Base-by-base conservation (phyloP, 2,797 vertebrate genomes). In the Falco rusticolus region DNA sequence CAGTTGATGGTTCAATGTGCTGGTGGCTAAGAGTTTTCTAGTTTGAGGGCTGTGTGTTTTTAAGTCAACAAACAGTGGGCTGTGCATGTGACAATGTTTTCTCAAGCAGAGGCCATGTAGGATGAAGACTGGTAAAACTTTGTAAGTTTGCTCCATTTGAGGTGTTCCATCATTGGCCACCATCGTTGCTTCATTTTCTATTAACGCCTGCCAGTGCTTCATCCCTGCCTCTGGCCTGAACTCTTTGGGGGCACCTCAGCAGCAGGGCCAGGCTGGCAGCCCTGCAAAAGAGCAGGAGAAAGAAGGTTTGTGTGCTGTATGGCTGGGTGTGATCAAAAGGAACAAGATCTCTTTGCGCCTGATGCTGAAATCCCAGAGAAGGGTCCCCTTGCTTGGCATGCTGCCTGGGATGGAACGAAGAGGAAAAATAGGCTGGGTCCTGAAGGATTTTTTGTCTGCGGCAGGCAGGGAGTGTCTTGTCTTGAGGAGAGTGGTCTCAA, bases 391-490 rank as follows among this genome's bases (percentile, higher is more conserved):
- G 11, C 20, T 84, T 1, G 1, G 64, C 28, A 33, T 2, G 3
- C 34, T 66, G 9, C 12, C 33, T 28, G 61, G 77, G 22, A 34
- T 17, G 48, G 12, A 84, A 11, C 3, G 70, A 69, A 79, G 22
- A 17, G 11, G 5, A n/a, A 34, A 61, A 78, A 16, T 24, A 60
- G 1, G 11, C 8, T 0, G 3, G 25, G 13, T 51, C 5, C 19
- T 48, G 33, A 59, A 26, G 11, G 3, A 2, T 13, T 81, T 93
- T 80, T 25, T 90, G 21, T 9, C 19, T 51, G 5, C 1, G 0
- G 6, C 33, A 26, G 20, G 3, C 56, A 43, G 21, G 8, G 8
- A 68, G 1, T 19, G 6, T 70, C 21, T 51, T 64, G 11, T 70
- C 21, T 51, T 64, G 13, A 51, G 25, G 11, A 84, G 9, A 45